Conservation (phyloP, 2,888 invertebrate genomes). For the Marronus borbonicus region DNA sequence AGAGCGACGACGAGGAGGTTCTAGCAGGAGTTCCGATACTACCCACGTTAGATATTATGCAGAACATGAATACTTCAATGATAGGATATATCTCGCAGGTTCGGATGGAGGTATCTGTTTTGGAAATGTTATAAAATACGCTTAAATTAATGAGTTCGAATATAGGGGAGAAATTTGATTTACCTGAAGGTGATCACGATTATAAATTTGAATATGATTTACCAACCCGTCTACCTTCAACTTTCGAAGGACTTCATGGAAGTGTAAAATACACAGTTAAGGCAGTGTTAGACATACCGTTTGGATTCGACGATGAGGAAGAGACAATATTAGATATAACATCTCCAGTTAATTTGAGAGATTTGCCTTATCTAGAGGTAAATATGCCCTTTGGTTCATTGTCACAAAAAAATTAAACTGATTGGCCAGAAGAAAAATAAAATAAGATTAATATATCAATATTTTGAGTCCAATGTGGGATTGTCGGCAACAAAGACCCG, state of each 20-base stretch:
- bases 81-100: constrained; percentile 20
- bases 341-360: constrained; percentile 14
- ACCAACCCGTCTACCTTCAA: constrained; percentile 21
- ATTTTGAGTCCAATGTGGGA: too few species aligned
- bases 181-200: background rate
- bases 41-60: background rate
- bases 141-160: background rate
- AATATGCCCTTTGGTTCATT: background rate
- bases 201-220: constrained; percentile 22
- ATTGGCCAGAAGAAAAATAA: background rate
- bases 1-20: background rate
- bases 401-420: background rate
- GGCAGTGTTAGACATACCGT: constrained; percentile 13
- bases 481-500: too few species aligned
- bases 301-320: constrained; percentile 25
- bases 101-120: constrained; percentile 1
- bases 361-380: constrained; percentile 21
- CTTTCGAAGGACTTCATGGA: constrained; percentile 8
- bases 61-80: constrained; percentile 11
- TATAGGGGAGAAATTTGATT: constrained; percentile 7
- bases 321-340: background rate
- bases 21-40: too few species aligned
- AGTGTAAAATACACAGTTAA: constrained; percentile 2
- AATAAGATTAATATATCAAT: background rate
- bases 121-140: background rate